phyloP scores from a whole-genome alignment of 1,140 invertebrate species.

The Sinonovacula constricta region DNA sequence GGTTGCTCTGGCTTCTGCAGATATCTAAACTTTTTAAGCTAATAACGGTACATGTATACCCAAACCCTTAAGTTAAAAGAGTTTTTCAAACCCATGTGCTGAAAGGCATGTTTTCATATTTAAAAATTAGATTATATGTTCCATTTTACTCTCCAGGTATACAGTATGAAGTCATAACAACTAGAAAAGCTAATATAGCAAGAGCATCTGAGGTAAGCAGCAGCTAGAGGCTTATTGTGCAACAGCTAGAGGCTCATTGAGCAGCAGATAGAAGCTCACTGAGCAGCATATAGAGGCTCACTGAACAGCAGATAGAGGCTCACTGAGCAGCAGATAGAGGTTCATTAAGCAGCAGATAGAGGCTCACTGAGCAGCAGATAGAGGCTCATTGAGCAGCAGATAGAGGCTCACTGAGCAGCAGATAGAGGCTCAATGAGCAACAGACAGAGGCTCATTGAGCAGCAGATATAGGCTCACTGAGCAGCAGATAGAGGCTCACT shows the following conservation, averaged over 20 bases:
- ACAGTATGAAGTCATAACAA: constrained; percentile 68
- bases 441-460: not conserved
- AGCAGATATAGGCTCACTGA: not conserved
- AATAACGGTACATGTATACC: not conserved
- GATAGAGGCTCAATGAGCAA: not conserved
- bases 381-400: not conserved
- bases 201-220: constrained; percentile 56
- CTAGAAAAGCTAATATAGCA: constrained; percentile 59
- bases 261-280: not conserved
- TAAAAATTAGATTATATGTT: constrained; percentile 26
- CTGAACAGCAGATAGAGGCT: not conserved
- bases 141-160: constrained; percentile 61
- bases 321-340: not conserved
- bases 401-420: not conserved
- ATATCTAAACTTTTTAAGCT: not conserved
- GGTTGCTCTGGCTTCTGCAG: not conserved
- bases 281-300: not conserved
- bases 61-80: constrained; percentile 9
- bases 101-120: not conserved
- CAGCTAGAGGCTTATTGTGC: not conserved
- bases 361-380: not conserved
- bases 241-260: not conserved
- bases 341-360: not conserved
- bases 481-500: not conserved
- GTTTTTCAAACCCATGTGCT: not conserved